Evolutionary conservation across 2,888 invertebrate species (phyloP), one percentile per base, ranked within the genome.

Genomic region (Andrena bucephala): DNA sequence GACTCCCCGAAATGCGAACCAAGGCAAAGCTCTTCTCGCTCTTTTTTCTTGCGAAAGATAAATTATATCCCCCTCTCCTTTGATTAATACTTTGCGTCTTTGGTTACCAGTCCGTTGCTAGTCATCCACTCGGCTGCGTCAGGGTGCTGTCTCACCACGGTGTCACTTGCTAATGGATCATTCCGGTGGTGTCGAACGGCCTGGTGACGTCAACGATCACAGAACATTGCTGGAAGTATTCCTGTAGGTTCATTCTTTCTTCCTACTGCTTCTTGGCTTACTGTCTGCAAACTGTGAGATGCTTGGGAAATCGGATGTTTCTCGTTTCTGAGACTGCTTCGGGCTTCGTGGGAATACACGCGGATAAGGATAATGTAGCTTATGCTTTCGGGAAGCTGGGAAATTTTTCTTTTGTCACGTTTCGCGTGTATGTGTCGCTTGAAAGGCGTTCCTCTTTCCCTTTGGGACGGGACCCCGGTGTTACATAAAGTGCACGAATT

Each of bases 1-100:
- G 84, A 85, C 75, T 77, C 68, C 65, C 63, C 88, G 80, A 87
- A 86, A 82, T 83, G 62, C 72, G 77, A 83, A 70, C 57, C 83
- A 70, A 68, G 77, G 77, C 72, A 71, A 73, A 80, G 79, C 78
- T 72, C 77, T 76, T 72, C 72, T 59, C 81, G 60, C 65, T 66
- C 73, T 42, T 80, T 77, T 71, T 76, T 74, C 76, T 86, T 85
- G 69, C 83, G 87, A 81, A 86, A 88, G 70, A 67, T 67, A 42
- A 65, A 60, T 77, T 63, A 54, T 66, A 20, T 31, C 33, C 60
- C 52, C 20, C 42, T 20, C n/a, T 33, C 16, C 52, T 48, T 42
- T 52, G 54, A 74, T 76, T 63, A 60, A 77, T 60, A 77, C 50
- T 50, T 66, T 33, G 29, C 8, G 7, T 16, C 10, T 6, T 50